Base-by-base conservation (phyloP, 2,888 invertebrate species). In the Pammene fasciana region DNA sequence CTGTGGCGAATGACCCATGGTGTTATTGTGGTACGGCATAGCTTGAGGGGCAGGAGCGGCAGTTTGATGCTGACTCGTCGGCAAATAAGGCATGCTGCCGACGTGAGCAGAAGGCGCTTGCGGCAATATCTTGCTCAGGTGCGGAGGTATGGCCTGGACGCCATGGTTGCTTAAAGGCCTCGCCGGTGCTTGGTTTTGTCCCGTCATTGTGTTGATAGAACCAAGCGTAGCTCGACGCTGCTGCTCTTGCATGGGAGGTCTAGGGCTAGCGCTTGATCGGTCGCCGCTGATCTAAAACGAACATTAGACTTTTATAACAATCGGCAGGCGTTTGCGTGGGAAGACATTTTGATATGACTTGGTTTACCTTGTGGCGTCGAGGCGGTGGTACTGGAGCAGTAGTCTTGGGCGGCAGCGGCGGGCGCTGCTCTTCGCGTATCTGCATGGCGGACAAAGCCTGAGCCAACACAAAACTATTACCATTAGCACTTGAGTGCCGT, bases 361-460 rank as follows among this genome's bases (percentile, higher is more conserved):
- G 18, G 10, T 16, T 46, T 79, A 89, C 93, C 87, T 93, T 93
- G 76, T 93, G 88, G 79, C 90, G 83, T 70, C 93, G 85, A 68
- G 93, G 93, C 46, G 93, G 93, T 5, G 93, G 93, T 34, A 93
- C 92, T 0, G 93, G 93, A 4, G 93, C 83, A 18, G 87, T 79
- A 18, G 81, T 82, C 76, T 93, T 93, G 1, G 93, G 93, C 26
- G 93, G 93, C 26, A 93, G 78, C 8, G 93, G 93, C 0, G 93
- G 93, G 48, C 92, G 85, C 56, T 89, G 85, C 64, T 89, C 91
- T 72, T 93, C 92, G 34, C 88, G 83, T 50, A 88, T 73, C 74
- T 90, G 90, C 7, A 85, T 77, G 52, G 79, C 79, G 8, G 91
- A 82, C 65, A 92, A 74, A 11, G 91, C 90, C 91, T 92, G 81